Evolutionary conservation across 2,113 vertebrate genomes (phyloP).

Genomic region (Crypturellus undulatus): DNA sequence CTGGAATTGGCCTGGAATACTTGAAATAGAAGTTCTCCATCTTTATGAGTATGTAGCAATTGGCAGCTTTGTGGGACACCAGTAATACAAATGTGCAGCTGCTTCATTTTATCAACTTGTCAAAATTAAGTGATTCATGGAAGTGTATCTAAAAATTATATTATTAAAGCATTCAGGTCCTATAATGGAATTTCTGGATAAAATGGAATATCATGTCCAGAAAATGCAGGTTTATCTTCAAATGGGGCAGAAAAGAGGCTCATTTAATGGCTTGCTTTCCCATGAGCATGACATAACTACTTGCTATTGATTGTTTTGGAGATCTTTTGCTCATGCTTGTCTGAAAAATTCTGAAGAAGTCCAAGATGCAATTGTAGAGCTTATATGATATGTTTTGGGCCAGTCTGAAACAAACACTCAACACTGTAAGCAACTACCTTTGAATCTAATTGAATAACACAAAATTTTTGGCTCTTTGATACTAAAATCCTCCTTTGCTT

Average conservation of each 20-base stretch:
- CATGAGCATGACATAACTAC: background rate
- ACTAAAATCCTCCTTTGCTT: background rate
- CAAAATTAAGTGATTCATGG: background rate
- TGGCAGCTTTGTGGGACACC: background rate
- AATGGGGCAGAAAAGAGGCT: background rate
- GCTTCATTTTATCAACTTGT: background rate
- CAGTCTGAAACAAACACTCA: background rate
- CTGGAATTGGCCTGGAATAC: background rate
- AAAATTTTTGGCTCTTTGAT: background rate
- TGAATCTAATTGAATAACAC: background rate
- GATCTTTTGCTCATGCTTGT: background rate
- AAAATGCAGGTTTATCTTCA: background rate
- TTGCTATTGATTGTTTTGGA: background rate
- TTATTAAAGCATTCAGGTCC: background rate
- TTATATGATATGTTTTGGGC: background rate
- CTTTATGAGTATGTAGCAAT: background rate
- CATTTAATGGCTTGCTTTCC: background rate
- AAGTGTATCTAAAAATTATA: background rate
- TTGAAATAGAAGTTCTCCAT: background rate
- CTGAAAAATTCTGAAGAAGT: background rate
- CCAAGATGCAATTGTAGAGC: rapidly evolving
- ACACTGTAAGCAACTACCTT: background rate
- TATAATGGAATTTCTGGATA: background rate
- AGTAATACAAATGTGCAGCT: background rate
- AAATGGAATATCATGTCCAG: background rate